Conservation (phyloP, 2,888 invertebrate species). For the Stenolophus ochropezus region DNA sequence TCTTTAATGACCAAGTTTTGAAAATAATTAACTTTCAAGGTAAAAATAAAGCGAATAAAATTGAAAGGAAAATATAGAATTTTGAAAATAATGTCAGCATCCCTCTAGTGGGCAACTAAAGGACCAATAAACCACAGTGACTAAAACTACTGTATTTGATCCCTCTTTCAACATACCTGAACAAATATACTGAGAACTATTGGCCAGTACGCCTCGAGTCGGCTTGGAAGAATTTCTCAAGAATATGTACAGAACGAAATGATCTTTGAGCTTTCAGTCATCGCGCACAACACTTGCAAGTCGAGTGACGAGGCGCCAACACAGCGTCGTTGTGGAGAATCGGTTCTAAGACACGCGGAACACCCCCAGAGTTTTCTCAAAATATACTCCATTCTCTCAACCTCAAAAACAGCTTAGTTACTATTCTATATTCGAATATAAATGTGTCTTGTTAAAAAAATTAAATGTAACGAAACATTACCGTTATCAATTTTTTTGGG, state of each 20-base stretch:
- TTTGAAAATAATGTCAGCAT: slow-evolving; percentile 12
- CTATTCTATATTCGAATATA: too few relatives aligned
- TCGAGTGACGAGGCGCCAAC: neutral
- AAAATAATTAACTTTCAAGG: too few relatives aligned
- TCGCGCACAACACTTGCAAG: slow-evolving; percentile 11
- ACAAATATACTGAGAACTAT: slow-evolving; percentile 69
- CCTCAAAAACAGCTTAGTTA: too few relatives aligned
- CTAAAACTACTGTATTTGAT: slow-evolving; percentile 71
- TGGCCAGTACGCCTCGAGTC: slow-evolving; percentile 52
- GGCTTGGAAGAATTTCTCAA: slow-evolving; percentile 54
- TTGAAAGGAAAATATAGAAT: neutral
- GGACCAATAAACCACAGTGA: slow-evolving; percentile 55
- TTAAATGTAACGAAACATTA: too few relatives aligned
- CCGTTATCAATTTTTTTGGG: too few relatives aligned
- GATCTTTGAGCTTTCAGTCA: slow-evolving; percentile 43
- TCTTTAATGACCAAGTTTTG: too few relatives aligned
- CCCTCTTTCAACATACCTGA: slow-evolving; percentile 73
- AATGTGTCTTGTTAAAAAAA: too few relatives aligned
- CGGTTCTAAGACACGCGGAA: too few relatives aligned
- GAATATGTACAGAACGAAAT: slow-evolving; percentile 52
- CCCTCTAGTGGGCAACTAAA: slow-evolving; percentile 46
- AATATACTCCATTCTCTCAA: too few relatives aligned
- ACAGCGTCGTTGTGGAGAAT: slow-evolving; percentile 35
- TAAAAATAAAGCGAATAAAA: too few relatives aligned
- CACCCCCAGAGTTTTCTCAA: too few relatives aligned